Evolutionary conservation across 1,140 invertebrate species (phyloP), one percentile per base, ranked within the genome.

Genomic region (Euschistus heros): DNA sequence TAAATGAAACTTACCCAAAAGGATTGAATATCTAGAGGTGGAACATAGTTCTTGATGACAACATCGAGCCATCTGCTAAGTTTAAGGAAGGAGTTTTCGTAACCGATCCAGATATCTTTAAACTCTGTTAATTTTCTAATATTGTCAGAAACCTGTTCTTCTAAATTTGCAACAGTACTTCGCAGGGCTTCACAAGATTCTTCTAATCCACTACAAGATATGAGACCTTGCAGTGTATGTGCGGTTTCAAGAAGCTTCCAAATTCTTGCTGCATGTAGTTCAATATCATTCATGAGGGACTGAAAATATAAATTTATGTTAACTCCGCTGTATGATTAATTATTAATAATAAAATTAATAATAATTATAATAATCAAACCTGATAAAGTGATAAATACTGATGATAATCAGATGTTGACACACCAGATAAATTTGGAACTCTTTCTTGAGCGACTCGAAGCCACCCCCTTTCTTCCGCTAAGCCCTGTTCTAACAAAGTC

Each of bases 361-460:
- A 13, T 10, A 10, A 37, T 10, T 1, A 37, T 37, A 13, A 37
- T 37, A 37, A 37, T 37, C 33, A 10, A 37, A 81, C 80, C 75
- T 82, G 87, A 74, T 90, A 90, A 0, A 91, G 74, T 24, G 87
- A 88, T 42, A 90, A 90, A 70, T 89, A 91, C 70, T 90, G 85
- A 71, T 91, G 84, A 69, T 88, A 89, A 69, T 91, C 89, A 13
- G 81, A 82, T 1, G 88, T 89, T 1, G 86, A 87, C 0, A 92
- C 85, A 7, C 81, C 85, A 20, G 84, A 83, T 0, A 92, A 75
- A 72, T 89, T 85, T 0, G 89, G 89, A 2, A 91, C 83, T 69
- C 89, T 79, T 74, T 89, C 87, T 71, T 87, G 83, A 20, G 88
- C 88, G 27, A 89, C 84, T 70, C 85, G 82, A 2, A 91, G 75